Evolutionary conservation across 2,113 vertebrate genomes (phyloP), one percentile per base, ranked within the genome.

Genomic region (Hoplias malabaricus): DNA sequence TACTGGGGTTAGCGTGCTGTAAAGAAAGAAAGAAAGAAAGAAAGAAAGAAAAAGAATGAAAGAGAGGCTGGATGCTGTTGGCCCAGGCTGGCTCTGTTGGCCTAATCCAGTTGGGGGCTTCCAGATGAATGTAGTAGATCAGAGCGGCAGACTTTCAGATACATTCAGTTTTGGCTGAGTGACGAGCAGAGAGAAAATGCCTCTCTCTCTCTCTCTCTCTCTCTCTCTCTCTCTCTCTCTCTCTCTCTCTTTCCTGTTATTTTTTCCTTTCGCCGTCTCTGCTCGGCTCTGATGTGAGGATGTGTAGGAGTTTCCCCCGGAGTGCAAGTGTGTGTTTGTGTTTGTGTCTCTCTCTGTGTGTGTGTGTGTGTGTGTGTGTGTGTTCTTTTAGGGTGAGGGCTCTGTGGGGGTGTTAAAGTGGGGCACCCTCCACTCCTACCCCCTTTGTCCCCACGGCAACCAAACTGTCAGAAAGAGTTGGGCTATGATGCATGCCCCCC

Each of bases 331-430:
- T 67, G 29, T 42, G 43, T 38, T 23, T 53, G 48, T 73, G 38
- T 56, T 27, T 56, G n/a, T 40, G 69, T 53, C 34, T 43, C 54
- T 59, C 34, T 75, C 65, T 76, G 31, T 74, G 61, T 77, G 61
- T 73, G 66, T 40, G 69, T 53, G 42, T 43, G 62, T 59, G 40
- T 75, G 69, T 76, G 31, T 74, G 61, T 77, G 61, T 73, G 66
- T 80, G 73, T 79, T 74, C 67, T 46, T 76, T 56, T 25, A 33
- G 56, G 43, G 50, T 50, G 33, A 36, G 48, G 69, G 56, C 38
- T 78, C 56, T 85, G 72, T 84, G 56, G 77, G 81, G 71, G 34
- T 77, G 67, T 73, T 75, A 75, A 79, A 36, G 13, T 73, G 74
- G 69, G 74, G 65, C 80, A 78, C 65, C 72, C 65, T 69, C 57